phyloP scores from a whole-genome alignment of 2,113 vertebrate species.

The Amazona guildingii region DNA sequence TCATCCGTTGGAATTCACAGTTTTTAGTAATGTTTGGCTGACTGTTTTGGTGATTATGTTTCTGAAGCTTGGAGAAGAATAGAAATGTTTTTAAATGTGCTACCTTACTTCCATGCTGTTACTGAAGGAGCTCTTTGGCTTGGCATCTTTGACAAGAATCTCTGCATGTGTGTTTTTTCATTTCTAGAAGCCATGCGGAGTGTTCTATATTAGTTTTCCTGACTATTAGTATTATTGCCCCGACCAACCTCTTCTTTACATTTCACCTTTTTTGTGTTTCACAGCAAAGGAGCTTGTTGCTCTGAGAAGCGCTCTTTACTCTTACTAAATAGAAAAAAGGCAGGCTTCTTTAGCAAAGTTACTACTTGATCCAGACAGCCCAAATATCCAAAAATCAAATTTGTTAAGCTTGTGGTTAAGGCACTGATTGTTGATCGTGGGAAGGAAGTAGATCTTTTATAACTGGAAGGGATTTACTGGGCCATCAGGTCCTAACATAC shows the following conservation, averaged over 20 bases:
- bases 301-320: background rate
- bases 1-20: background rate
- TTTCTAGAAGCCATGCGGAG: background rate
- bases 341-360: background rate
- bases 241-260: background rate
- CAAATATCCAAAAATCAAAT: background rate
- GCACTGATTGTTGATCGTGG: too few species aligned
- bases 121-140: background rate
- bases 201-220: background rate
- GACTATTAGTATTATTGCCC: background rate
- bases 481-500: background rate
- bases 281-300: background rate
- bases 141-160: background rate
- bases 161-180: background rate
- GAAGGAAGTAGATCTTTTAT: background rate
- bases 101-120: background rate
- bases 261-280: background rate
- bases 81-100: accelerated
- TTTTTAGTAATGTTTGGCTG: background rate
- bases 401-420: background rate
- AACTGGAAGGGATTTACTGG: background rate
- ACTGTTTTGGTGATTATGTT: background rate
- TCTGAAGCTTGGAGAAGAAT: background rate
- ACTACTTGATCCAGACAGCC: background rate
- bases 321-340: background rate